phyloP scores from a whole-genome alignment of 2,797 vertebrate genomes.

The Lateolabrax maculatus region DNA sequence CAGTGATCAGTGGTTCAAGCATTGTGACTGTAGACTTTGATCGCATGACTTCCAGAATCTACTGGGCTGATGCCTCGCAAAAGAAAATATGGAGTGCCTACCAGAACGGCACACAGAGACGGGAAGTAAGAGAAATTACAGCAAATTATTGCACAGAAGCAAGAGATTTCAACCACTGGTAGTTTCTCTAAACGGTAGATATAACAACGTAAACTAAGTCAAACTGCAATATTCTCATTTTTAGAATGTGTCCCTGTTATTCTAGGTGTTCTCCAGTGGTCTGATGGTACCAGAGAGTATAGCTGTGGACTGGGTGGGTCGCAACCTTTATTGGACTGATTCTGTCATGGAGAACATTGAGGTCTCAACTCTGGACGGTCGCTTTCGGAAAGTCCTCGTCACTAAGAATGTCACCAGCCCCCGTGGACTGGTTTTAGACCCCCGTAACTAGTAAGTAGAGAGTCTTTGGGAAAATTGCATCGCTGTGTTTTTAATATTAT shows the following conservation, averaged over 20 bases:
- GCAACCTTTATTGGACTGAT: slow-evolving; percentile 86
- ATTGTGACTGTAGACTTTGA: slow-evolving; percentile 95
- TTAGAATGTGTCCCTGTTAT: background rate
- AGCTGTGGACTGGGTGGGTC: slow-evolving; percentile 85
- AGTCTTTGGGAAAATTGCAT: background rate
- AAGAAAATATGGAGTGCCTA: slow-evolving; percentile 93
- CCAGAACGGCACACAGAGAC: slow-evolving; percentile 90
- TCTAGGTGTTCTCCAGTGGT: slow-evolving; percentile 82
- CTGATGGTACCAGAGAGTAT: slow-evolving; percentile 82
- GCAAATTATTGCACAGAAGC: background rate
- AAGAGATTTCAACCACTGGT: background rate
- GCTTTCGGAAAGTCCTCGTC: slow-evolving; percentile 81
- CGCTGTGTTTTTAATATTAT: background rate
- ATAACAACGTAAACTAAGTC: background rate
- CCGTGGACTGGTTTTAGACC: slow-evolving; percentile 83
- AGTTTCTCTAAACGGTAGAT: background rate
- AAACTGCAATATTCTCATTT: background rate
- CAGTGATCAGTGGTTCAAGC: slow-evolving; percentile 86
- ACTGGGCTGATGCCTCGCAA: slow-evolving; percentile 91
- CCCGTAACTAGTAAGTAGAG: slow-evolving; percentile 80
- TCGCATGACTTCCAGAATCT: slow-evolving; percentile 88
- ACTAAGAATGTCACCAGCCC: slow-evolving; percentile 83
- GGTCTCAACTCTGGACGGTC: slow-evolving; percentile 84
- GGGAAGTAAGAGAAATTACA: slow-evolving; percentile 82
- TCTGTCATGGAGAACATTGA: slow-evolving; percentile 85